Evolutionary conservation across 2,888 invertebrate species (phyloP), one percentile per base, ranked within the genome.

Genomic region (Netelia inedita): DNA sequence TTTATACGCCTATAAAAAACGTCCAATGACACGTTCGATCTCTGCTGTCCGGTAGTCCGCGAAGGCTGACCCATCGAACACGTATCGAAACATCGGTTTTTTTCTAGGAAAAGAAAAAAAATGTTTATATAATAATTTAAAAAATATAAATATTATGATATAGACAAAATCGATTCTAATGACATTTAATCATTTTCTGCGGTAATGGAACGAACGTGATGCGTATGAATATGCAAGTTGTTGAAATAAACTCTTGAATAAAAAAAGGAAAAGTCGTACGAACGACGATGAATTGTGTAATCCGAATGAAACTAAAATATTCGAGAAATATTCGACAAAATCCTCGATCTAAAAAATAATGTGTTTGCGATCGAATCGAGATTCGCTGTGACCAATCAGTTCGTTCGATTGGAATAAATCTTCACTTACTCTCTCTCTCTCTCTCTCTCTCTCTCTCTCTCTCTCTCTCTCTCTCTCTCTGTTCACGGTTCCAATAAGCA

Each of bases 31-130:
- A 5, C 28, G 28, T 28, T 28, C 28, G 28, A 28, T 28, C 28
- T 28, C 10, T 41, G 35, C 59, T n/a, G 57, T n/a, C 14, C 41
- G 9, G 21, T 21, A 21, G 21, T 21, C 41, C 55, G 35, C 55
- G 41, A 66, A 75, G 55, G 75, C 19, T 75, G 53, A 75, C 28
- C 53, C 63, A 46, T 19, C 21, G 16, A 63, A 53, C 35, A 53
- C 16, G 35, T 50, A 63, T n/a, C 11, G 11, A n/a, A 19, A 28
- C 10, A 11, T 8, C 10, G 16, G n/a, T 35, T 71, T 53, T 55
- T 19, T n/a, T 43, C 10, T 16, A 0, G 28, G 5, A 28, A 28
- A n/a, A n/a, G n/a, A n/a, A n/a, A n/a, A n/a, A n/a, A n/a, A n/a
- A n/a, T n/a, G n/a, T n/a, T n/a, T n/a, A n/a, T n/a, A n/a, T n/a